Conservation (phyloP, 2,797 vertebrate genomes). For the Rhinogobio ventralis region DNA sequence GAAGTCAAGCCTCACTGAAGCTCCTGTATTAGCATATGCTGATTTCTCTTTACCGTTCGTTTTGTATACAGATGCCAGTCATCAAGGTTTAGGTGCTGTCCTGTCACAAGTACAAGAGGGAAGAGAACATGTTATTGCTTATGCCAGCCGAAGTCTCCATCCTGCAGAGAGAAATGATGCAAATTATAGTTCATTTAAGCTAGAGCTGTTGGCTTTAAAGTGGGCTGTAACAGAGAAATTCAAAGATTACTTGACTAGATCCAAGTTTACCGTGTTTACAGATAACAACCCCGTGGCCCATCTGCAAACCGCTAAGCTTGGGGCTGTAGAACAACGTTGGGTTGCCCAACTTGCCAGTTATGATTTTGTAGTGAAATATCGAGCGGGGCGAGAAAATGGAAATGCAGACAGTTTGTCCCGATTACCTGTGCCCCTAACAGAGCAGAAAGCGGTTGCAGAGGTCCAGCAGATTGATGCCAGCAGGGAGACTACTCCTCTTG, state of each 20-base stretch:
- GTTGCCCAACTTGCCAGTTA: constrained; percentile 22
- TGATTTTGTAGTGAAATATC: constrained; percentile 36
- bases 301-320: neutral
- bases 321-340: constrained; percentile 31
- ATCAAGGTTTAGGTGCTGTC: constrained; percentile 4
- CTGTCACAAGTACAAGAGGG: constrained; percentile 18
- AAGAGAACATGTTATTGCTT: constrained; percentile 26
- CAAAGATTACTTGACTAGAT: neutral
- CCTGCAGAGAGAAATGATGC: constrained; percentile 33
- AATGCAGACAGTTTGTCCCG: constrained; percentile 32
- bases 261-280: neutral
- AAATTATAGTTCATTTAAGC: constrained; percentile 6
- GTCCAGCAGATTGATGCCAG: neutral
- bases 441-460: neutral
- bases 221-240: neutral
- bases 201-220: neutral
- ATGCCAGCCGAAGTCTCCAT: constrained; percentile 11
- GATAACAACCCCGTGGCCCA: constrained; percentile 33
- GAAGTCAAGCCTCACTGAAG: neutral
- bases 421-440: neutral
- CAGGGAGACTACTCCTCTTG: neutral
- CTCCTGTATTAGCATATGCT: neutral
- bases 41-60: constrained; percentile 15
- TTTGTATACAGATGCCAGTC: constrained; percentile 46
- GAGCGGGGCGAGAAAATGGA: neutral